These are phyloP conservation scores for Conops quadrifasciatus DNA, from an alignment of 2,888 invertebrate species.

Conservation along the genomic window DNA sequence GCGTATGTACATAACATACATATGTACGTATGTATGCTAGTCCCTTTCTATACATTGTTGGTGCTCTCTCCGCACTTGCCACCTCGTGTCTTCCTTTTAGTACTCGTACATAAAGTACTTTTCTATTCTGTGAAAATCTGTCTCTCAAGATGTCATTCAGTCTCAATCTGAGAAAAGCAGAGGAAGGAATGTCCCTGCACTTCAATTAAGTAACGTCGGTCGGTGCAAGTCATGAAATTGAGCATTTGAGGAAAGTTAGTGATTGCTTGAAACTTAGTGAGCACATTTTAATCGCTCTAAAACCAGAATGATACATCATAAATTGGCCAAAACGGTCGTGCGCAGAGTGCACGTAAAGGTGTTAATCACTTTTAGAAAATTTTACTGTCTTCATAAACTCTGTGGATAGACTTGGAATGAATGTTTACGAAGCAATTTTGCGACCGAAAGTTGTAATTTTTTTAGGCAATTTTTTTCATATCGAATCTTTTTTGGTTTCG, in stretches of 20 bases:
- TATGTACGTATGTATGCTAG: not conserved
- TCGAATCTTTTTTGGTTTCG: too few species aligned
- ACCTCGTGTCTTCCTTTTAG: not conserved
- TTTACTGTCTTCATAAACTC: too few species aligned
- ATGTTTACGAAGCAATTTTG: too few species aligned
- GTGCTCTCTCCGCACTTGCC: not conserved
- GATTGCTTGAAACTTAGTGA: too few species aligned
- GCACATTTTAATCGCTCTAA: too few species aligned
- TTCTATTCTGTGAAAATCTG: not conserved
- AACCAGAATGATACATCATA: too few species aligned
- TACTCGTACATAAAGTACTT: not conserved
- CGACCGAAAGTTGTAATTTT: too few species aligned
- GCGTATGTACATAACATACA: not conserved
- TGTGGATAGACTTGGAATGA: too few species aligned
- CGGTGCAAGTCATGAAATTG: not conserved
- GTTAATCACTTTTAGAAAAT: too few species aligned
- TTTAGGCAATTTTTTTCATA: too few species aligned
- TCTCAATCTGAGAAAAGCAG: not conserved
- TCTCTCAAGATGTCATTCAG: constrained; percentile 18
- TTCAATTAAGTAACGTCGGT: not conserved
- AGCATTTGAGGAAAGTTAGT: not conserved
- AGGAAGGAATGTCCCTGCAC: not conserved
- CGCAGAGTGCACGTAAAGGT: too few species aligned
- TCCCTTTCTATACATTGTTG: not conserved
- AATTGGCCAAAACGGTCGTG: too few species aligned